Evolutionary conservation across 2,888 invertebrate genomes (phyloP).

Genomic region (Chrysotoxum bicinctum): DNA sequence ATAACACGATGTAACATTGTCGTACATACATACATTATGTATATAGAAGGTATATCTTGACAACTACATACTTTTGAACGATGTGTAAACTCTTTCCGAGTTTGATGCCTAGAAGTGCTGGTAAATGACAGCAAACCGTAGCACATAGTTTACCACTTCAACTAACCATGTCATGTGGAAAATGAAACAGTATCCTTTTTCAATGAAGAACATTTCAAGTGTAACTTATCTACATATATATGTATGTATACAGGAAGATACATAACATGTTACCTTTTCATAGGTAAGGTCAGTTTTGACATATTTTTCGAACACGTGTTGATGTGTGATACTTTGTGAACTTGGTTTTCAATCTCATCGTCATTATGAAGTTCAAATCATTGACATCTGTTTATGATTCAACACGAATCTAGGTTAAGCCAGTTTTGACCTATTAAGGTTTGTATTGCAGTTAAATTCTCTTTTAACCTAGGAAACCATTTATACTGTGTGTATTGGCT

Average conservation of each 20-base stretch:
- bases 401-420: not conserved
- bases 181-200: slow-evolving; percentile 12
- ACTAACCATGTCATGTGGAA: slow-evolving; percentile 12
- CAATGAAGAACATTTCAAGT: not conserved
- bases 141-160: slow-evolving; percentile 13
- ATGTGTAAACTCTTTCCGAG: slow-evolving; percentile 7
- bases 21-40: not conserved
- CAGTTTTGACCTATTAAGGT: not conserved
- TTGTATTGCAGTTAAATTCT: not conserved
- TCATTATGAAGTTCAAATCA: not conserved
- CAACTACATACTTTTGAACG: not conserved
- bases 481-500: not conserved
- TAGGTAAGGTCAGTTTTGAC: slow-evolving; percentile 3
- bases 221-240: not conserved
- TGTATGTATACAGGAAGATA: not conserved
- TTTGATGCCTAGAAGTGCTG: slow-evolving; percentile 13
- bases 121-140: not conserved
- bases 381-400: not conserved
- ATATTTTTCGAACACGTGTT: slow-evolving; percentile 4
- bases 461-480: not conserved
- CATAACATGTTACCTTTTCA: not conserved
- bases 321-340: not conserved
- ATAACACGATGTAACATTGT: slow-evolving; percentile 5
- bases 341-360: not conserved
- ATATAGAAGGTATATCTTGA: not conserved